Conservation (phyloP, 23 tunicate species). For the Styela plicata region DNA sequence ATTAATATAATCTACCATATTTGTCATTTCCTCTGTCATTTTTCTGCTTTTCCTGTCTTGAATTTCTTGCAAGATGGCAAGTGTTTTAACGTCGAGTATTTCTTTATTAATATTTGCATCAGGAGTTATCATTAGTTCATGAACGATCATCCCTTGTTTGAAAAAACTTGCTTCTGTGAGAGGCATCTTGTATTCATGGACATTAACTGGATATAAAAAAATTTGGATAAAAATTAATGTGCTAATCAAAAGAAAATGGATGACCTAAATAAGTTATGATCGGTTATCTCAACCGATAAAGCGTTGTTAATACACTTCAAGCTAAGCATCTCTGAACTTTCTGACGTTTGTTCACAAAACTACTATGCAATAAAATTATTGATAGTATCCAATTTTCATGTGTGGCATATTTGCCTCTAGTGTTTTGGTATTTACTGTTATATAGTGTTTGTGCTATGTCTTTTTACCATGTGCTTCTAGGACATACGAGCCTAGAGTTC, state of each 20-base stretch:
- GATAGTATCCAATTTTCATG: too few species aligned
- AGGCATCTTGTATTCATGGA: conserved; percentile 31
- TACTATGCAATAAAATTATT: too few species aligned
- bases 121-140: conserved; percentile 30
- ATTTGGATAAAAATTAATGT: neutral
- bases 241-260: neutral
- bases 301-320: too few species aligned
- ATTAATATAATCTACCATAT: conserved; percentile 53
- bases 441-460: too few species aligned
- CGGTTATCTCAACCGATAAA: too few species aligned
- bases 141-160: conserved; percentile 49
- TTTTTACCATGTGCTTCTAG: too few species aligned
- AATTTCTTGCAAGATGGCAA: conserved; percentile 58
- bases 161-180: conserved; percentile 56
- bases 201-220: conserved; percentile 24
- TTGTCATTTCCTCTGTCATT: conserved; percentile 26
- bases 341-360: too few species aligned
- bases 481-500: too few species aligned
- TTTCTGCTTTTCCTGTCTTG: conserved; percentile 53
- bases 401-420: too few species aligned
- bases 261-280: neutral
- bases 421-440: too few species aligned
- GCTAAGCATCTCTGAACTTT: too few species aligned
- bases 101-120: conserved; percentile 23
- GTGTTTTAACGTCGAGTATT: conserved; percentile 47